These are phyloP conservation scores for Chionodraco myersi DNA, from an alignment of 2,113 vertebrate genomes.

Conservation along the genomic window DNA sequence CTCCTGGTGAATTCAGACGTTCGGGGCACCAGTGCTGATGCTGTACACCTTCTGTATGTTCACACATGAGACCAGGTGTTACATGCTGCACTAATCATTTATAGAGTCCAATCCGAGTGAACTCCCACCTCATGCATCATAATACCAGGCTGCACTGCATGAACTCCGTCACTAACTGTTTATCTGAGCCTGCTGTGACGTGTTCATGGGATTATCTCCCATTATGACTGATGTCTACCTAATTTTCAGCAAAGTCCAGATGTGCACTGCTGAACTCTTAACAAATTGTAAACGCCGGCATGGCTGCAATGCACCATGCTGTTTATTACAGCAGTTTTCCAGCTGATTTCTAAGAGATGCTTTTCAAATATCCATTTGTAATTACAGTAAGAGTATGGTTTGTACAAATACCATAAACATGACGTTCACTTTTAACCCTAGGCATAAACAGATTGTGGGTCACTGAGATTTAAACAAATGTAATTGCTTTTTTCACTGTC, in stretches of 20 bases:
- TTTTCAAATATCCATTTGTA: slow-evolving; percentile 12
- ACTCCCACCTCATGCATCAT: not conserved
- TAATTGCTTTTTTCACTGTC: not conserved
- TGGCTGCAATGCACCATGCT: slow-evolving; percentile 11
- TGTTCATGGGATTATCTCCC: slow-evolving; percentile 54
- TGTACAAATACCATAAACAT: not conserved
- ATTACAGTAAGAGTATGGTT: slow-evolving; percentile 11
- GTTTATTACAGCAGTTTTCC: slow-evolving; percentile 31
- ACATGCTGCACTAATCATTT: slow-evolving; percentile 23
- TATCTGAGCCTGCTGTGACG: slow-evolving; percentile 46
- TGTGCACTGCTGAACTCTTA: slow-evolving; percentile 32
- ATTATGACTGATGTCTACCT: slow-evolving; percentile 39
- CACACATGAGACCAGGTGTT: slow-evolving; percentile 17
- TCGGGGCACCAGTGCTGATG: slow-evolving; percentile 31
- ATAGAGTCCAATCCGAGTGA: slow-evolving; percentile 1
- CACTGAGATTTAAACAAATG: not conserved
- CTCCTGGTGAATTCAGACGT: slow-evolving; percentile 40
- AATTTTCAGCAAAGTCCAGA: slow-evolving; percentile 54
- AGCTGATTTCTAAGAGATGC: slow-evolving; percentile 53
- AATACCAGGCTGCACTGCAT: slow-evolving; percentile 1
- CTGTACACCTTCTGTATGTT: slow-evolving; percentile 4
- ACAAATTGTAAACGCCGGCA: slow-evolving; percentile 36
- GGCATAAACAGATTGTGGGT: not conserved
- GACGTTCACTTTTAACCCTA: not conserved
- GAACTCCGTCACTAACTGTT: slow-evolving; percentile 27